Conservation (phyloP, 2,888 invertebrate genomes). For the Junonia oenone region DNA sequence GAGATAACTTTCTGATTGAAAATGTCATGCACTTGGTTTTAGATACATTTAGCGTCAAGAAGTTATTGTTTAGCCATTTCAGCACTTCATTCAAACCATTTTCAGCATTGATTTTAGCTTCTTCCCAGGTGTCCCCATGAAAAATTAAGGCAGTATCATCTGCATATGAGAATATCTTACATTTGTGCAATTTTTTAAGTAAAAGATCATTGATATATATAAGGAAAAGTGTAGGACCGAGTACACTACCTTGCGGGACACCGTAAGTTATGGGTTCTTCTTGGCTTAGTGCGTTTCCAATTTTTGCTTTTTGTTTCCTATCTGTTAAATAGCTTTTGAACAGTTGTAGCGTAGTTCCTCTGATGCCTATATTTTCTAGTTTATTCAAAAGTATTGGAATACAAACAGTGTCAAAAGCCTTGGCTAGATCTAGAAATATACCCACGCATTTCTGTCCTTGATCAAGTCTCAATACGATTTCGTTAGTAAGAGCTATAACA, state of each 20-base stretch:
- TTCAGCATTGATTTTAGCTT: background rate
- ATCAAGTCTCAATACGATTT: too few relatives aligned
- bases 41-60: background rate
- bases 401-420: too few relatives aligned
- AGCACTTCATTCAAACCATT: background rate
- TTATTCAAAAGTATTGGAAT: too few relatives aligned
- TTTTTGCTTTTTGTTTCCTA: too few relatives aligned
- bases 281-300: background rate
- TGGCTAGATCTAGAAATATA: too few relatives aligned
- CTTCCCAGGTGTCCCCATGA: background rate
- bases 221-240: slow-evolving; percentile 5
- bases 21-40: slow-evolving; percentile 8
- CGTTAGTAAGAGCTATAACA: too few relatives aligned
- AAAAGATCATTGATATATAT: slow-evolving; percentile 4
- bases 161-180: slow-evolving; percentile 3
- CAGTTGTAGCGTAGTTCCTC: too few relatives aligned
- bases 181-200: background rate
- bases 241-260: slow-evolving; percentile 10
- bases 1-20: background rate
- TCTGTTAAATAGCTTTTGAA: too few relatives aligned
- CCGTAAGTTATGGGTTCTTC: background rate
- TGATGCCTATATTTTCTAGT: too few relatives aligned
- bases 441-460: too few relatives aligned
- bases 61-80: background rate
- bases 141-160: slow-evolving; percentile 8